Base-by-base conservation (phyloP, 92 coral and sea anemone genomes). In the Meandrina meandrites region DNA sequence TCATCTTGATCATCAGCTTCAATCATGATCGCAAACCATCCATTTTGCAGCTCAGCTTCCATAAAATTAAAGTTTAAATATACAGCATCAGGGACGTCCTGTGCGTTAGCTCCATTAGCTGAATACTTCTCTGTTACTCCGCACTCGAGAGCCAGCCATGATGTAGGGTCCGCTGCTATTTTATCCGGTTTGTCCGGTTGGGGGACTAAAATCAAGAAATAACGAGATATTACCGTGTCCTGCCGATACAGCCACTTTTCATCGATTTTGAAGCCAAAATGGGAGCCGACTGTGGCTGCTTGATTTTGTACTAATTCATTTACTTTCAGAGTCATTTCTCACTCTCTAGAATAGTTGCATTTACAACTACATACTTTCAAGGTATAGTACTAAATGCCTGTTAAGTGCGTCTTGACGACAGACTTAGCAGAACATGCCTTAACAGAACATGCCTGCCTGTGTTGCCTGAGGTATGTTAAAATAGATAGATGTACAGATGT, bases 81-180 rank as follows among this genome's bases (percentile, higher is more conserved):
- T 32, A 92, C 90, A 37, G 81, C 89, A 9, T 42, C 50, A 4
- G 99, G 99, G 18, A 97, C 88, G 24, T 86, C 77, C 32, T 81
- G 72, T 4, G 88, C 69, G 62, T 87, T 78, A 12, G 94, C 58
- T 3, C 98, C 99, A 13, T 87, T 89, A 32, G 88, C 92, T 0
- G 96, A 91, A 54, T 54, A 95, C 91, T 93, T 97, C 80, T 94
- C 96, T 24, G 89, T 85, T 27, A 94, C 84, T 53, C 85, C 98
- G 76, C 99, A 97, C 74, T 97, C 99, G 75, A 93, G 87, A 66
- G 94, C 94, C 74, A 95, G 93, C 83, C 90, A 97, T 28, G 99
- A 95, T 15, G 88, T 90, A 16, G 94, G 81, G 60, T 92, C 92
- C 14, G 99, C 94, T 16, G 92, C 76, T n/a, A 71, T 90, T 74